Percentiles rank a stretch among this genome's conserved stretches.
Conservation (phyloP, 2,888 invertebrate genomes). For the Caenorhabditis sinica region DNA sequence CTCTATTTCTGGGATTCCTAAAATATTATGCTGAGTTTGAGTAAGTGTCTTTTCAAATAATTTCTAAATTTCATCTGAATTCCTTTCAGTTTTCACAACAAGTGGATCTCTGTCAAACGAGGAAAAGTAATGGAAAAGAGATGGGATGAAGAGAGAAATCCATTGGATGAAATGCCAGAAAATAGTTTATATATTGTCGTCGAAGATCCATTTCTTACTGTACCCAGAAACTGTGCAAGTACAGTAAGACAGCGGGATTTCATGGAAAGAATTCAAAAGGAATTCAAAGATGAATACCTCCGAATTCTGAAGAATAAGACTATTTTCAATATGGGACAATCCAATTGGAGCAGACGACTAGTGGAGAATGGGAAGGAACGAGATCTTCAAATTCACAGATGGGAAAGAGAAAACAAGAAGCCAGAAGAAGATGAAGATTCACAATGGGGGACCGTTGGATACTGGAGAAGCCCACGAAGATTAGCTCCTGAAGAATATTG, state of each 20-base stretch:
- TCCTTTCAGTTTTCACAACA: slow-evolving; percentile 7
- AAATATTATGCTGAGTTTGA: slow-evolving; percentile 28
- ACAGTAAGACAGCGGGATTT: not conserved
- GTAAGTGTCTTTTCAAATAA: slow-evolving; percentile 18
- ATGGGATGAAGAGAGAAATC: not conserved
- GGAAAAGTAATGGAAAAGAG: slow-evolving; percentile 23
- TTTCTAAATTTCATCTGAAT: not conserved
- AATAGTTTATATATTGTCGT: slow-evolving; percentile 7
- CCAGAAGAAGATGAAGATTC: not conserved
- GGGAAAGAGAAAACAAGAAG: not conserved
- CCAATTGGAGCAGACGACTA: slow-evolving; percentile 4
- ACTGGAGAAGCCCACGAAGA: not conserved
- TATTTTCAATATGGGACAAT: slow-evolving; percentile 8
- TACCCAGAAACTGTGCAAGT: slow-evolving; percentile 11
- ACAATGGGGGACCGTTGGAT: slow-evolving; percentile 4
- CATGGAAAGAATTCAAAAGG: slow-evolving; percentile 14
- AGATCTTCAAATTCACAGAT: slow-evolving; percentile 7
- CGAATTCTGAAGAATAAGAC: slow-evolving; percentile 1
- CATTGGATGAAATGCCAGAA: slow-evolving; percentile 16
- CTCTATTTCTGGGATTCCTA: slow-evolving; percentile 6
- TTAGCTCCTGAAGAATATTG: not conserved
- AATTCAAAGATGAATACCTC: slow-evolving; percentile 13
- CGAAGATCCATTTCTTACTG: slow-evolving; percentile 29
- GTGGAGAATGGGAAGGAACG: slow-evolving; percentile 6
- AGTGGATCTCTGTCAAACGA: slow-evolving; percentile 23